A percentile compares a stretch with the other conserved stretches of the same genome.
Evolutionary conservation across 2,888 invertebrate genomes (phyloP).

Genomic region (Phyto melanocephala): DNA sequence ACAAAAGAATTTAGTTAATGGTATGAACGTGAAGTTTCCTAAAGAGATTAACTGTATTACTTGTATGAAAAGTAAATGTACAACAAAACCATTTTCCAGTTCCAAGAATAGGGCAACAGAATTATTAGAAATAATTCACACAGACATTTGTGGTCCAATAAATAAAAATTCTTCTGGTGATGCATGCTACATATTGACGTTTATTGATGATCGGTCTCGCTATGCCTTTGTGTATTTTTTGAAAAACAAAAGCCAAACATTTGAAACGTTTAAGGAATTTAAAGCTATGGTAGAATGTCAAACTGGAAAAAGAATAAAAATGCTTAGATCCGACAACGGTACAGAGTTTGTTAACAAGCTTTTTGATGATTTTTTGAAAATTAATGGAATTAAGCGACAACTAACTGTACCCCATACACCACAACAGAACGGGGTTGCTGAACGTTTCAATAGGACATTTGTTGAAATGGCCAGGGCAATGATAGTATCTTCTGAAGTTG

Average conservation of each 20-base stretch:
- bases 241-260: conserved; percentile 14
- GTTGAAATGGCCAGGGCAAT: conserved; percentile 69
- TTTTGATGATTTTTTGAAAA: conserved; percentile 48
- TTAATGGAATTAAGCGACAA: conserved; percentile 54
- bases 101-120: conserved; percentile 38
- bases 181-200: conserved; percentile 57
- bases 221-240: conserved; percentile 61
- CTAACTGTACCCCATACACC: conserved; percentile 56
- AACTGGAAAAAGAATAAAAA: conserved; percentile 58
- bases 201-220: conserved; percentile 62
- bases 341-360: conserved; percentile 55
- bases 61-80: conserved; percentile 45
- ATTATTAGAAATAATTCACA: conserved; percentile 45
- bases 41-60: conserved; percentile 22
- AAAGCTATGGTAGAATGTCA: conserved; percentile 54
- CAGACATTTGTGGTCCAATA: conserved; percentile 53
- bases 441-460: conserved; percentile 38
- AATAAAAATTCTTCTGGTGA: conserved; percentile 55
- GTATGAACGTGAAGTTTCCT: conserved; percentile 34
- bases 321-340: conserved; percentile 58
- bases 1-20: conserved; percentile 15
- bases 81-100: conserved; percentile 27
- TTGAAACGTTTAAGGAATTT: conserved; percentile 46
- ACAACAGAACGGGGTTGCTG: conserved; percentile 63
- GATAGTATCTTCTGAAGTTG: conserved; percentile 65